Percentiles rank a stretch among this genome's conserved stretches.
phyloP scores from a whole-genome alignment of 2,113 vertebrate genomes.

The Gulo gulo region DNA sequence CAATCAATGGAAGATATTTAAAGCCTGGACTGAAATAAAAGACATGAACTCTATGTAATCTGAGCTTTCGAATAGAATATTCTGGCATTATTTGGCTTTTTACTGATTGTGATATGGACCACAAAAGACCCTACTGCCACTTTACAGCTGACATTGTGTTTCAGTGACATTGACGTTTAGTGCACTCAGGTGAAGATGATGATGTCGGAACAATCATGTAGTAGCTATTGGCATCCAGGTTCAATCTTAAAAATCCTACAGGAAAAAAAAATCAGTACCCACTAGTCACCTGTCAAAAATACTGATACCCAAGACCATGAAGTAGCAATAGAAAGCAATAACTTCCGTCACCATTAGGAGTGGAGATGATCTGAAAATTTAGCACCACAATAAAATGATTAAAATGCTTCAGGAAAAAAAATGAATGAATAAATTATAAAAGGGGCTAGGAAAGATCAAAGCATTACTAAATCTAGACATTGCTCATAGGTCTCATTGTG shows the following conservation, averaged over 20 bases:
- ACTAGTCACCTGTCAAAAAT: conserved; percentile 44
- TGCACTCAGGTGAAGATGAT: neutral
- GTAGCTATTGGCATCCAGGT: neutral
- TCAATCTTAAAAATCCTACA: neutral
- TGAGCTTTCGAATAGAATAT: neutral
- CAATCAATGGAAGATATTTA: neutral
- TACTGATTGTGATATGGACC: neutral
- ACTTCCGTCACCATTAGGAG: neutral
- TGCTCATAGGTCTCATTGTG: neutral
- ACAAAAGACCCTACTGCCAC: neutral
- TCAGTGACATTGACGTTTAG: neutral
- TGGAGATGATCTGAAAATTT: conserved; percentile 52
- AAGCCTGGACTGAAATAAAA: neutral
- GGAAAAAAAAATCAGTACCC: neutral
- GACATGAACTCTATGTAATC: neutral
- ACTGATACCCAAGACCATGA: conserved; percentile 39
- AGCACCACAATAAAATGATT: conserved; percentile 37
- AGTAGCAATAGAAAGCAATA: conserved; percentile 50
- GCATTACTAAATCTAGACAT: neutral
- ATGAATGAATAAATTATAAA: conserved; percentile 15
- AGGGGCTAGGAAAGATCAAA: conserved; percentile 23
- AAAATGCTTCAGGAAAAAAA: conserved; percentile 21
- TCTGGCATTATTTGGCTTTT: neutral
- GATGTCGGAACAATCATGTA: neutral
- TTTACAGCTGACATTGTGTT: neutral